Conservation (phyloP, 2,113 vertebrate genomes). For the Orycteropus afer region DNA sequence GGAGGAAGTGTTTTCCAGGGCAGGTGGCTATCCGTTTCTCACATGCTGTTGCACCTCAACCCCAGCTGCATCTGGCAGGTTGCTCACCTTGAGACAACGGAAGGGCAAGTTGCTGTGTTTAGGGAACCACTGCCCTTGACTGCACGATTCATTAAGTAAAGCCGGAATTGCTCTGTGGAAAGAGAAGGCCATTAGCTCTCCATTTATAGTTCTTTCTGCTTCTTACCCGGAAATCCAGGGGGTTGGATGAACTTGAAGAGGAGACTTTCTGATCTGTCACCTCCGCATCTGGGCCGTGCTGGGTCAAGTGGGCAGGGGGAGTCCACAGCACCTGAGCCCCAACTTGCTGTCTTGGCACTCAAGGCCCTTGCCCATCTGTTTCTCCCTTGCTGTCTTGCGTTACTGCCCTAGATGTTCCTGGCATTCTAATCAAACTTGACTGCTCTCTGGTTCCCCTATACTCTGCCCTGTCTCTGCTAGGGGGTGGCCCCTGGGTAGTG, state of each 20-base stretch:
- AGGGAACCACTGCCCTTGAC: no score
- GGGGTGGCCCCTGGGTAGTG: neutral
- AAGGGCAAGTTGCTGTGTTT: neutral
- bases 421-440: neutral
- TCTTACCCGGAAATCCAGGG: neutral
- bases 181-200: neutral
- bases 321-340: neutral
- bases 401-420: neutral
- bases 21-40: neutral
- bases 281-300: neutral
- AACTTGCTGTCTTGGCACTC: neutral
- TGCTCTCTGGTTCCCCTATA: neutral
- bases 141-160: neutral
- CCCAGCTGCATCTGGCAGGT: neutral
- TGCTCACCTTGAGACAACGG: neutral
- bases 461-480: neutral
- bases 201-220: neutral
- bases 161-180: neutral
- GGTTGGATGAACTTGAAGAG: neutral
- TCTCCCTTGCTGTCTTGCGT: neutral
- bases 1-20: neutral
- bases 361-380: neutral
- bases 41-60: no score
- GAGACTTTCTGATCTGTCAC: neutral
- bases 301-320: neutral